Base-by-base conservation (phyloP, 2,888 invertebrate genomes). In the Artemia sinica region DNA sequence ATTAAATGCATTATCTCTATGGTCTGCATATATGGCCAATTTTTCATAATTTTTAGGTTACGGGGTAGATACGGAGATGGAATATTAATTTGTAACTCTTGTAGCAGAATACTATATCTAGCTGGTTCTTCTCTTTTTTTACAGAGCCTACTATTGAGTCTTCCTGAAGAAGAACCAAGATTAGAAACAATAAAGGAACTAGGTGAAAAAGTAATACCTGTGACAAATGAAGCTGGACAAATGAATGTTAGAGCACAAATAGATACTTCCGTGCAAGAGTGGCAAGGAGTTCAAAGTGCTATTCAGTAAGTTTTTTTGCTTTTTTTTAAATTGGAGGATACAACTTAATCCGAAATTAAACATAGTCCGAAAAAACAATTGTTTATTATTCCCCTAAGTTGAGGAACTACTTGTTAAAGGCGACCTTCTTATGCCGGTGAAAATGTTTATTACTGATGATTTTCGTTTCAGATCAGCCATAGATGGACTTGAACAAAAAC, bases 141-240 rank as follows among this genome's bases (percentile, higher is more conserved):
- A 49, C 77, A 82, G 81, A 89, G 88, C 74, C 78, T 93, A 12
- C 84, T 89, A 76, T 79, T 84, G 9, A 87, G 84, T 74, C 79
- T 94, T 69, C 86, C 87, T 0, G 93, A 94, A 76, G 95, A 95
- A 75, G 88, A 90, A 75, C 85, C 85, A 7, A 83, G 91, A 69
- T 85, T 94, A 41, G 85, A 86, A 73, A 86, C 86, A 76, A 89
- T 94, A 69, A 84, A 89, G 69, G 81, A 82, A 9, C 77, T 93
- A n/a, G 91, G 91, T 0, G 90, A 92, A 76, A 90, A 90, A 77
- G 93, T 95, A 0, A 84, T 92, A 63, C 89, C 91, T 4, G 90
- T 89, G 48, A 92, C 92, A 0, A 80, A 88, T 51, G 88, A 87
- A 75, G 83, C 82, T 66, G 92, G 91, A 0, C 90, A 91, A 79